Conservation (phyloP, 64 coral and sea anemone genomes). For the Dendrophyllia cribrosa region DNA sequence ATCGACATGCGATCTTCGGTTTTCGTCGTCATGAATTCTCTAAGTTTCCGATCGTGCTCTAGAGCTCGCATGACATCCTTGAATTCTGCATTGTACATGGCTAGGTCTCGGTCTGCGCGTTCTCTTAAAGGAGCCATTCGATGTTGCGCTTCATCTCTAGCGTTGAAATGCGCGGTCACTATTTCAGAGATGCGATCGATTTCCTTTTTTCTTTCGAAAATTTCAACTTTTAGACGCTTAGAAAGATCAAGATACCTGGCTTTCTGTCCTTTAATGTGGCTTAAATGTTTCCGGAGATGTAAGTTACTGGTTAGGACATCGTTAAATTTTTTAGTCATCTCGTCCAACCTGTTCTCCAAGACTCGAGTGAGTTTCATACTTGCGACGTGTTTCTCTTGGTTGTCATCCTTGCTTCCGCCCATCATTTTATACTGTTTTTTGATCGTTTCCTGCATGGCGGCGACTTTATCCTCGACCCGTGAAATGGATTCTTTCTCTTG, state of each 20-base stretch:
- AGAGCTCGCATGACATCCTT: conserved; percentile 88
- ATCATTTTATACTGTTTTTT: no score
- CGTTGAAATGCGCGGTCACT: conserved; percentile 71
- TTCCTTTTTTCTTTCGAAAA: conserved; percentile 72
- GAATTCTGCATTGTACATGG: conserved; percentile 84
- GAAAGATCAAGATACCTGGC: conserved; percentile 74
- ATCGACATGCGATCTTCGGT: conserved; percentile 78
- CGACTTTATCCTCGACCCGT: no score
- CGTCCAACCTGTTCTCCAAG: conserved; percentile 85
- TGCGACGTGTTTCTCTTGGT: no score
- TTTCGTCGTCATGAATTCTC: conserved; percentile 91
- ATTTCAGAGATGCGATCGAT: conserved; percentile 85
- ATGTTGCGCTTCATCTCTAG: conserved; percentile 94
- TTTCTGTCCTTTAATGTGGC: conserved; percentile 82
- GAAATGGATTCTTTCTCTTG: no score
- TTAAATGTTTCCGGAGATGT: conserved; percentile 67
- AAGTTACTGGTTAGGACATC: conserved; percentile 71
- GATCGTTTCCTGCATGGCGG: no score
- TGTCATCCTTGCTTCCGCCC: no score
- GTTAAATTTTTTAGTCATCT: conserved; percentile 92
- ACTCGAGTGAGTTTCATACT: conserved; percentile 86
- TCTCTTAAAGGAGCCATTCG: conserved; percentile 89
- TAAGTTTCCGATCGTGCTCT: conserved; percentile 92
- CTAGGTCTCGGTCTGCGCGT: conserved; percentile 83
- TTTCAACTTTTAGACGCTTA: conserved; percentile 58